Evolutionary conservation across 2,113 vertebrate genomes (phyloP).

Genomic region (Malurus cyaneus): DNA sequence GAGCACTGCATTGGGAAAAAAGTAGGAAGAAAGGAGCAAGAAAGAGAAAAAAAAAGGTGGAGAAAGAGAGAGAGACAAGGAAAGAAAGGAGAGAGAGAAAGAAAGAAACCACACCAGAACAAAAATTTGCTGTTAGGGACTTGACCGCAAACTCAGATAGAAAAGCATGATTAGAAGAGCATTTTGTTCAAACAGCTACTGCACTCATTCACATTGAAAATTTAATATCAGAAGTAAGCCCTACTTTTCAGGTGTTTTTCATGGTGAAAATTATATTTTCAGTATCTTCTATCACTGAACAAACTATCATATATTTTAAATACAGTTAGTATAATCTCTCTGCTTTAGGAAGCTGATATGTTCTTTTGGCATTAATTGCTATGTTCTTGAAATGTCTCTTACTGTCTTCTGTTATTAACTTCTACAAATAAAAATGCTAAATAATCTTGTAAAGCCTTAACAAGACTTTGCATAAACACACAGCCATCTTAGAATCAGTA

Average conservation of each 20-base stretch:
- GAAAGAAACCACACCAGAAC: neutral
- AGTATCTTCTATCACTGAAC: neutral
- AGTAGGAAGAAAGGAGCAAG: accelerated
- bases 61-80: no score
- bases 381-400: neutral
- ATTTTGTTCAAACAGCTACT: neutral
- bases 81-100: no score
- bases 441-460: neutral
- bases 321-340: neutral
- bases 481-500: neutral
- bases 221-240: neutral
- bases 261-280: neutral
- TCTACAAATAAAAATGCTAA: neutral
- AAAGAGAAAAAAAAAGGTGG: no score
- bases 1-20: neutral
- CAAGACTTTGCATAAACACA: neutral
- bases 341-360: neutral
- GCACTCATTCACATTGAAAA: neutral
- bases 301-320: neutral
- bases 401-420: neutral
- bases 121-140: neutral
- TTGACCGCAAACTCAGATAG: neutral
- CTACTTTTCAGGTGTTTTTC: neutral
- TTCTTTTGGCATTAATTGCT: neutral
- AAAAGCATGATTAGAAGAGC: neutral